These are phyloP conservation scores for Elanus axillaris DNA, from an alignment of 2,113 vertebrate genomes.

Conservation along the genomic window DNA sequence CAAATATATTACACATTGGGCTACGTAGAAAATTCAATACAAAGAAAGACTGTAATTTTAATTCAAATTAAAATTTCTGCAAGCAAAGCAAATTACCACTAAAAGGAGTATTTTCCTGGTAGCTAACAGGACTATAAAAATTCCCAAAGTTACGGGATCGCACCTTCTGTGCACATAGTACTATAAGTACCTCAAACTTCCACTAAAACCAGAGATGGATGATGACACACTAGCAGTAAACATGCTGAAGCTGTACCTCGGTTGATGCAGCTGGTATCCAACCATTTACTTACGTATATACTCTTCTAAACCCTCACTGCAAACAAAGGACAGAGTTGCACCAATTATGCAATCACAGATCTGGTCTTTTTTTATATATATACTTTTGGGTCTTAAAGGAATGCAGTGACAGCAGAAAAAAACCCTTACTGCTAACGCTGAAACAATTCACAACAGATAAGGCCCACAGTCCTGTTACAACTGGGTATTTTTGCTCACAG, in stretches of 20 bases:
- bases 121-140: not conserved
- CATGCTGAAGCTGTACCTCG: rapidly evolving
- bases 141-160: not conserved
- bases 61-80: not conserved
- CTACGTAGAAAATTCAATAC: not conserved
- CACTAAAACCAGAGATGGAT: not conserved
- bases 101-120: not conserved
- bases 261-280: not conserved
- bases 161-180: not conserved
- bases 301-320: not conserved
- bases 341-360: not conserved
- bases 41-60: not conserved
- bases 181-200: not conserved
- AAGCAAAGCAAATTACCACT: not conserved
- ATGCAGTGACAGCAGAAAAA: not conserved
- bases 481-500: not conserved
- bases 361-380: not conserved
- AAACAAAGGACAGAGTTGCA: not conserved
- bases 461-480: not conserved
- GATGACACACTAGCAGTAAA: not conserved
- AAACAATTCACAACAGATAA: not conserved
- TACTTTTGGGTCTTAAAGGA: not conserved
- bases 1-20: not conserved
- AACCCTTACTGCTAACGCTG: not conserved
- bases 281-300: too few species aligned